Base-by-base conservation (phyloP, 2,797 vertebrate genomes). In the Lophius americanus region DNA sequence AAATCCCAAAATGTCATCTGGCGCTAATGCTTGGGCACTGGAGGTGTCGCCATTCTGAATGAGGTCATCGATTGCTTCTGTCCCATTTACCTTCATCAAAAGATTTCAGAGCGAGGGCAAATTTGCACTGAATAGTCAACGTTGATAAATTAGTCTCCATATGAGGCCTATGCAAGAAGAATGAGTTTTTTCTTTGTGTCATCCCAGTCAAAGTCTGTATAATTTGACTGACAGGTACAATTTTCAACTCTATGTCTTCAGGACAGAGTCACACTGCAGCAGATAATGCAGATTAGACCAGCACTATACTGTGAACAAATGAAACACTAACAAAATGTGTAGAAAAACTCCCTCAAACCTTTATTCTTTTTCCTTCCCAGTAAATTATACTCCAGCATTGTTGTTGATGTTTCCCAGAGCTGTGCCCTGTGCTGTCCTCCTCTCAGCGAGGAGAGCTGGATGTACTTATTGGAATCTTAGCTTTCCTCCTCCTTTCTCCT, bases 1-100 rank as follows among this genome's bases (percentile, higher is more conserved):
- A 66, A 77, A 79, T 81, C 51, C 81, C 72, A 68, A 85, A 81
- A 84, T 76, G 61, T 79, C 64, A 70, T 55, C 49, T 42, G 6
- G 35, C 6, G 5, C 60, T 82, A 72, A 79, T 66, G 63, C 37
- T 60, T 54, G 59, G 65, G 68, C 66, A 63, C 9, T 52, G 68
- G 58, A 64, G 55, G 39, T 1, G 2, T 63, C 14, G 57, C 39
- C 53, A 32, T 51, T 75, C 62, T 54, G 70, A 70, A 75, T 78
- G 70, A 83, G 82, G 76, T 81, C 81, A 62, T 3, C n/a, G 49
- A 23, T 44, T 68, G 55, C 59, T 44, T 51, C 35, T 75, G 70
- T 35, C 52, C 51, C 48, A 58, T 74, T 75, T 70, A 47, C 39
- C 51, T 59, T 49, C 50, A 54, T 59, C 13, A n/a, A 14, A 48